Evolutionary conservation across 2,113 vertebrate species (phyloP).

Genomic region (Ranitomeya variabilis): DNA sequence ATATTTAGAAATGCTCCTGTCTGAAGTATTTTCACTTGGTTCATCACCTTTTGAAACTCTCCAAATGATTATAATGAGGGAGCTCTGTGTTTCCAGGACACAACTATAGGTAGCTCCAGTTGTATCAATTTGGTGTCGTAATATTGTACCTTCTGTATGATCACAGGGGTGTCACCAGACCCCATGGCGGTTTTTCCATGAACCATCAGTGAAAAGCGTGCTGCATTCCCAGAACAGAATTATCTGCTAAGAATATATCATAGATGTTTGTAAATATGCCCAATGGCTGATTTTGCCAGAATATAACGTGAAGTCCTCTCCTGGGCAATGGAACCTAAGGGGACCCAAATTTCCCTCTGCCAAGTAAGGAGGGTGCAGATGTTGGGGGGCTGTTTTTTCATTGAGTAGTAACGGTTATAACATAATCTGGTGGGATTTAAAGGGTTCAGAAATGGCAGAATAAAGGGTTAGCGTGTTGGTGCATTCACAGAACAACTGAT

Average conservation of each 20-base stretch:
- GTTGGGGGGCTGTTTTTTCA: not conserved
- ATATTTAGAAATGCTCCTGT: too few relatives aligned
- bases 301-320: not conserved
- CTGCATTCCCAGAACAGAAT: not conserved
- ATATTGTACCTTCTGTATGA: not conserved
- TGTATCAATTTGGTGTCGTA: too few relatives aligned
- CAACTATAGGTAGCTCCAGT: too few relatives aligned
- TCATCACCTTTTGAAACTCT: too few relatives aligned
- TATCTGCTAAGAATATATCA: not conserved
- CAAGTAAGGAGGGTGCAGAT: too few relatives aligned
- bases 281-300: not conserved
- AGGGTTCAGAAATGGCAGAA: not conserved
- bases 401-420: not conserved
- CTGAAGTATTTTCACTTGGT: too few relatives aligned
- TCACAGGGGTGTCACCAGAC: not conserved
- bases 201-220: not conserved
- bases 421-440: not conserved
- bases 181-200: too few relatives aligned
- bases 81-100: too few relatives aligned
- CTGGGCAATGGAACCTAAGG: not conserved
- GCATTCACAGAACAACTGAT: not conserved
- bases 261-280: not conserved
- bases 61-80: too few relatives aligned
- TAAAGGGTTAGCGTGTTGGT: not conserved
- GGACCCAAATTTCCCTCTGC: too few relatives aligned